These are phyloP conservation scores for Camelus dromedarius DNA, from an alignment of 2,113 vertebrate species.

Conservation along the genomic window DNA sequence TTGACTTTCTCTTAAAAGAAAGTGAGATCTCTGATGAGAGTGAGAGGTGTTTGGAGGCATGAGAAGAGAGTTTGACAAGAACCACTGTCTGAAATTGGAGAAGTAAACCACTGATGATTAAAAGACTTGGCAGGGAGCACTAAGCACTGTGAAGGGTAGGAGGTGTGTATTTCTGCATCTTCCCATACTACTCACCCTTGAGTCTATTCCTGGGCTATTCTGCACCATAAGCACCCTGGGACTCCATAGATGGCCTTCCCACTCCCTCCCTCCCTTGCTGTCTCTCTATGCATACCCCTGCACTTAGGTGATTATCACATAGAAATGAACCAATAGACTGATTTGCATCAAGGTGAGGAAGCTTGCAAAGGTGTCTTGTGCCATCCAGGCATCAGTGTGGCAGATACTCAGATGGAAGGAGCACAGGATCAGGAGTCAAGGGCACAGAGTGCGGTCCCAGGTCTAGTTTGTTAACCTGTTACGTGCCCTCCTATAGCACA, in stretches of 20 bases:
- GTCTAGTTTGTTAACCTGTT: not conserved
- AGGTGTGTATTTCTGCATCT: not conserved
- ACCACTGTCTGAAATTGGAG: not conserved
- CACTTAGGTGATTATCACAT: not conserved
- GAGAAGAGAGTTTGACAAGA: not conserved
- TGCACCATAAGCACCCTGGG: not conserved
- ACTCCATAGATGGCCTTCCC: not conserved
- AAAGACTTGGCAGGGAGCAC: not conserved
- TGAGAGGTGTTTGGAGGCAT: not conserved
- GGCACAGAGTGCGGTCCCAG: not conserved
- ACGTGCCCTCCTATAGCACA: not conserved
- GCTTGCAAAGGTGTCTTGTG: not conserved
- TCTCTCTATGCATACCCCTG: not conserved
- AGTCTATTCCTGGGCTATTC: not conserved
- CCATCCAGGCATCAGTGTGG: not conserved
- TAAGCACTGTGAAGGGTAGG: not conserved
- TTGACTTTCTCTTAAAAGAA: not conserved
- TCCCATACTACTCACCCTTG: not conserved
- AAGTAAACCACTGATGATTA: not conserved
- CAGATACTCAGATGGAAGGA: not conserved
- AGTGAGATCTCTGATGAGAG: conserved; percentile 2
- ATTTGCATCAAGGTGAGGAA: not conserved
- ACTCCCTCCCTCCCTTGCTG: not conserved
- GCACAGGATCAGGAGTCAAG: not conserved
- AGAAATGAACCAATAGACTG: not conserved